Evolutionary conservation across 1,140 invertebrate species (phyloP).

Genomic region (Euwallacea fornicatus): DNA sequence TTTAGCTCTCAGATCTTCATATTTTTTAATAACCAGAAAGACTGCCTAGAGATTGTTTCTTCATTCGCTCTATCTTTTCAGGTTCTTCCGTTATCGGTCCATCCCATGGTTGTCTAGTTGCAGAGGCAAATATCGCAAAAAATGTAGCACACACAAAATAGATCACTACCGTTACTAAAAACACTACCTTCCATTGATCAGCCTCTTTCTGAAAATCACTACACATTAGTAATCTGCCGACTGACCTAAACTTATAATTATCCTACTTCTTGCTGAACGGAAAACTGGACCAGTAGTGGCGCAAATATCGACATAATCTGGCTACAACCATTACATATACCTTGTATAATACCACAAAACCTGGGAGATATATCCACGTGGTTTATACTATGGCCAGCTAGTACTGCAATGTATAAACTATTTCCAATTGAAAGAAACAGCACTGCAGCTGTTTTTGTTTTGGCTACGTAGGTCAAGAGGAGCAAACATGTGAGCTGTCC

Average conservation of each 20-base stretch:
- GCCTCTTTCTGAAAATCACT: constrained; percentile 18
- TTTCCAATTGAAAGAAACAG: not conserved
- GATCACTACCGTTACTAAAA: constrained; percentile 3
- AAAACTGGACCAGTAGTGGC: constrained; percentile 64
- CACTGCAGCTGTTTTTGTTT: not conserved
- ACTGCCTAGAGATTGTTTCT: not conserved
- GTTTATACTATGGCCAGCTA: not conserved
- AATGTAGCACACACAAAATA: constrained; percentile 14
- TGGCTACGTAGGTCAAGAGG: not conserved
- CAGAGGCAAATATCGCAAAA: constrained; percentile 18
- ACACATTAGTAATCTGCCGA: not conserved
- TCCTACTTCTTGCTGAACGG: constrained; percentile 65
- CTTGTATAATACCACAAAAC: constrained; percentile 71
- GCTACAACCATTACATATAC: constrained; percentile 74
- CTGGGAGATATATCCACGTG: constrained; percentile 54
- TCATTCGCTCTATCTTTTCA: not conserved
- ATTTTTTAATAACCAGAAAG: not conserved
- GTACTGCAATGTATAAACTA: not conserved
- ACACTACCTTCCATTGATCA: constrained; percentile 23
- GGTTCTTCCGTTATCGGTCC: not conserved
- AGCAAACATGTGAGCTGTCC: not conserved
- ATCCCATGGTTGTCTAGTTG: constrained; percentile 25
- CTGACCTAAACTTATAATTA: not conserved
- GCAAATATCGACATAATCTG: constrained; percentile 71
- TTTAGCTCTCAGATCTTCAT: not conserved